Base-by-base conservation (phyloP, 23 tunicate species). In the Phallusia fumigata region DNA sequence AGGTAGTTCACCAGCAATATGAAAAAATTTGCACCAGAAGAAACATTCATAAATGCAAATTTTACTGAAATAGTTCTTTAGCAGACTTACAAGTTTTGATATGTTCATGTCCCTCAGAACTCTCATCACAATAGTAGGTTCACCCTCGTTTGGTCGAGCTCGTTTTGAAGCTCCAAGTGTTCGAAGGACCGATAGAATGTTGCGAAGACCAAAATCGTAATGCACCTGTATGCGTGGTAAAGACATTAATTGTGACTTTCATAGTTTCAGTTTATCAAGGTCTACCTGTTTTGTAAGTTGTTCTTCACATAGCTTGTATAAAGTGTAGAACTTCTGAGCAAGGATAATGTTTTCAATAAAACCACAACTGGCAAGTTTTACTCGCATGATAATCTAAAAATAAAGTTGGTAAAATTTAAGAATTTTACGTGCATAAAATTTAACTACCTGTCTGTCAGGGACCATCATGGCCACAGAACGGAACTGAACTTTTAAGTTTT, bases 401-500 rank as follows among this genome's bases (percentile, higher is more conserved):
- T 28, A 10, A 11, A 10, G 13, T 31, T 21, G 19, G n/a, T n/a
- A 32, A 74, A 74, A 74, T 26, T 26, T 6, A 65, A 65, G 32
- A 31, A 33, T 10, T 11, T 33, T 1, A 74, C 6, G 16, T 74
- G 28, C 31, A 30, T 35, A 33, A 74, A 19, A 74, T 19, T 15
- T 30, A 79, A 49, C 33, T 30, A 93, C 98, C 90, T 96, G 99
- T 77, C 99, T 84, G 79, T 96, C 99, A n/a, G 99, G 99, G 18
- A 96, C 99, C 99, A 96, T 96, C 99, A 96, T 96, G 36, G 99
- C 99, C 32, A 96, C 99, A 3, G 99, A 85, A 35, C 99, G 88
- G 84, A 96, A 96, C 86, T 96, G 99, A 47, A 96, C 99, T 79
- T 96, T 96, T 72, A 96, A 76, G 53, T 96, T 96, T 80, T 96